Conservation (phyloP, 1,140 invertebrate genomes). For the Drosophila albomicans region DNA sequence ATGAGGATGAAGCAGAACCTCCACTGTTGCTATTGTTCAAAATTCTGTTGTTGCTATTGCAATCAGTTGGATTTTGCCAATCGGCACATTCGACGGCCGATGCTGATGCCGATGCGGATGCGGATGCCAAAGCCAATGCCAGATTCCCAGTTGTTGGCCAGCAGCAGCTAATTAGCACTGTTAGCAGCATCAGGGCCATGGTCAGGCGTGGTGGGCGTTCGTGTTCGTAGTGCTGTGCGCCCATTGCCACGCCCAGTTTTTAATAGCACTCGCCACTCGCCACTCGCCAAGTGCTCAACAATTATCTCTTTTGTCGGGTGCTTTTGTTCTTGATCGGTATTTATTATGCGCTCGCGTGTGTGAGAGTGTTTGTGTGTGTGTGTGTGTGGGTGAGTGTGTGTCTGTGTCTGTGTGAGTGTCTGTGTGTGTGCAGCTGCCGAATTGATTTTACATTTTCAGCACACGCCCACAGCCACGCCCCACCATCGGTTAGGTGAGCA, state of each 20-base stretch:
- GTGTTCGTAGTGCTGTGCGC: neutral
- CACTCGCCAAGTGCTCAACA: constrained; percentile 20
- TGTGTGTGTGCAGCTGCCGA: neutral
- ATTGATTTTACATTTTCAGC: constrained; percentile 32
- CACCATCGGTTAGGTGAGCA: neutral
- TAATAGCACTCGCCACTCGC: constrained; percentile 10
- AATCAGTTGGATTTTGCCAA: constrained; percentile 48
- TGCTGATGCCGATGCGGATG: no score
- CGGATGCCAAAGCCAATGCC: neutral
- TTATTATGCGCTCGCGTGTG: neutral
- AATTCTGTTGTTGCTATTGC: constrained; percentile 29
- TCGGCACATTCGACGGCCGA: constrained; percentile 41
- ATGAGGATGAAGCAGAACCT: neutral
- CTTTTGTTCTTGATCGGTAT: constrained; percentile 26
- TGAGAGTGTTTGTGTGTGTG: no score
- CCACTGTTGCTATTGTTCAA: constrained; percentile 26
- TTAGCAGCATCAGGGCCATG: constrained; percentile 25
- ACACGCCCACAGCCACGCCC: constrained; percentile 18
- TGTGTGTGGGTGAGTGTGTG: no score
- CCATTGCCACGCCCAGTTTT: constrained; percentile 37
- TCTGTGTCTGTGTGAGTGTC: no score
- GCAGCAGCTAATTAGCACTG: constrained; percentile 40
- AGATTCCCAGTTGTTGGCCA: constrained; percentile 18
- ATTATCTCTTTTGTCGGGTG: constrained; percentile 23
- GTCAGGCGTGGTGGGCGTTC: neutral